Evolutionary conservation across 2,888 invertebrate genomes (phyloP), one percentile per base, ranked within the genome.

Genomic region (Pammene fasciana): DNA sequence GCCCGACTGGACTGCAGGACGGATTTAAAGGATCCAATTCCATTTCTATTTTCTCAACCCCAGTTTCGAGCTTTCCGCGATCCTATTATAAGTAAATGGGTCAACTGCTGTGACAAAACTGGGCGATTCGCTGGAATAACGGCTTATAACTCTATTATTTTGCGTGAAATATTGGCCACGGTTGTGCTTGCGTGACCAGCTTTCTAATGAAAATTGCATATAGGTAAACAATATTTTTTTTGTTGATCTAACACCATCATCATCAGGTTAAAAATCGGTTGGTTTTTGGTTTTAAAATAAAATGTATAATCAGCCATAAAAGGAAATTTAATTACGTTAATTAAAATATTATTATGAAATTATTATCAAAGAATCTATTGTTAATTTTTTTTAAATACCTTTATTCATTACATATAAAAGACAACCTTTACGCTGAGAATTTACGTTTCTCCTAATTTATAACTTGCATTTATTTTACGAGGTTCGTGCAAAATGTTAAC

Each of bases 31-130:
- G 78, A 83, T 83, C 78, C 78, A 61, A 81, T 84, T 83, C 76
- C 78, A 77, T 82, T 86, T 82, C 79, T 80, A 82, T 86, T 83
- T 85, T 82, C 80, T 78, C 75, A 77, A 78, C 75, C 75, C 78
- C 76, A 75, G 77, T 73, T 79, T 75, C 65, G 72, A 77, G 76
- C 78, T 76, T 79, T 82, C 80, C 77, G 74, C 73, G 74, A 80
- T 81, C 76, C 76, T 74, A 78, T 78, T 78, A 73, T 77, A 74
- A 72, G 76, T 76, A 82, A 84, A 76, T 82, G 75, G 84, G 83
- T 83, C 83, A 78, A 74, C 74, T 75, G 78, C 75, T 74, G 72
- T 73, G 71, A 75, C 72, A 76, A 76, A 76, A 77, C 75, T 74
- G 75, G 74, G 71, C 71, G 67, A 71, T 59, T 43, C 62, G 65